phyloP scores from a whole-genome alignment of 2,888 invertebrate genomes.

The Brachyopa scutellaris region DNA sequence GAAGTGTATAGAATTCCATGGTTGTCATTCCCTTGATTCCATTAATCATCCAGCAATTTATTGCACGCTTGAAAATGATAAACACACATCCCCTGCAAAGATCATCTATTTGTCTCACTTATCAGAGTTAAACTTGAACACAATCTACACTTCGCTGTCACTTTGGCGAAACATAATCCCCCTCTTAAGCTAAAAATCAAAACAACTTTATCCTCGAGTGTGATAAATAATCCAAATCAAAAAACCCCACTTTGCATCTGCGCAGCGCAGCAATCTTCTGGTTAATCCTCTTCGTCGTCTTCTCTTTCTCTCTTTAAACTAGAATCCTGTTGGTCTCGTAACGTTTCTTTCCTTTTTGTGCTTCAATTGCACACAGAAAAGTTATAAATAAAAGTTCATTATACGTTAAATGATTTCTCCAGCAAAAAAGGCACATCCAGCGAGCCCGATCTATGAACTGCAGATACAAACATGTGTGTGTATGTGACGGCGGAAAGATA shows the following conservation, averaged over 20 bases:
- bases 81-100: not conserved
- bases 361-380: constrained; percentile 57
- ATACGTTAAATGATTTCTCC: constrained; percentile 64
- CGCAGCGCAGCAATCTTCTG: constrained; percentile 16
- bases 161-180: not conserved
- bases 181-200: constrained; percentile 2
- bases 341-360: constrained; percentile 9
- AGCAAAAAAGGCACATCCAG: constrained; percentile 6
- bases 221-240: constrained; percentile 59
- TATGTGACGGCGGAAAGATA: not conserved
- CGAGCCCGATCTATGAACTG: constrained; percentile 23
- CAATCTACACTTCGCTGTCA: not conserved
- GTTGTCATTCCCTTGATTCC: not conserved
- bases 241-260: constrained; percentile 46
- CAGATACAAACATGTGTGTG: constrained; percentile 7
- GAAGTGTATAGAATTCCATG: not conserved
- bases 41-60: not conserved
- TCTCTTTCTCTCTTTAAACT: not conserved
- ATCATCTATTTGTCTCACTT: constrained; percentile 12
- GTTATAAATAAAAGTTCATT: constrained; percentile 70
- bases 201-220: constrained; percentile 45
- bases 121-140: not conserved
- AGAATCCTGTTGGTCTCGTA: constrained; percentile 38
- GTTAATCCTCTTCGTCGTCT: constrained; percentile 6
- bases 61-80: no score